Evolutionary conservation across 1,140 invertebrate genomes (phyloP), one percentile per base, ranked within the genome.

Genomic region (Diorhabda carinulata): DNA sequence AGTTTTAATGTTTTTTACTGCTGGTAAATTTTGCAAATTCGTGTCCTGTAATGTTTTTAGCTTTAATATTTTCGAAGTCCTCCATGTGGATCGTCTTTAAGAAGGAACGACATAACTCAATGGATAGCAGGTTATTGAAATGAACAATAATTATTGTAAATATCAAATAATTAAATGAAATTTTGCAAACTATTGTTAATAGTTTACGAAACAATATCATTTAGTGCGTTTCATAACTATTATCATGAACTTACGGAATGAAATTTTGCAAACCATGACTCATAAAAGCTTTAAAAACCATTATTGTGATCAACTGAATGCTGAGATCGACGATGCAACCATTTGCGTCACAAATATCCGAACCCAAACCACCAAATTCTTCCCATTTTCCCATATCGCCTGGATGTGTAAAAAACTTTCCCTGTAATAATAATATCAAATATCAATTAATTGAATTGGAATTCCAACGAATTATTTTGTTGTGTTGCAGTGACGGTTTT

Each of bases 381-480:
- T 6, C 6, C 10, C 56, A 52, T 40, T 57, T 68, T 67, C 10
- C 64, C 40, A 72, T 44, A 61, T 76, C 74, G 5, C 74, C 73
- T 2, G 76, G 76, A 72, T 77, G 59, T 4, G 76, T 76, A 45
- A 61, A 77, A 44, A 77, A 73, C 58, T 64, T 69, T 8, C 70
- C 67, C 70, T 72, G 10, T 66, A 69, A 64, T 56, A 44, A 9
- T 5, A 3, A 62, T 40, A 10, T 58, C 42, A 60, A 64, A 10
- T 25, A 7, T 70, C 64, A 69, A 57, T 7, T 65, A 61, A 61
- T 69, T 57, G 44, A 67, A 67, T 47, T 59, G 44, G 10, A 45
- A 56, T 61, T 69, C n/a, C 42, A 8, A 69, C 58, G 52, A 61
- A 64, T 60, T 41, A 5, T 61, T 43, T 25, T n/a, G 47, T 6